A percentile compares a stretch with the other conserved stretches of the same genome.
These are phyloP conservation scores for Hyaena hyaena DNA, from an alignment of 2,113 vertebrate species.

Conservation along the genomic window DNA sequence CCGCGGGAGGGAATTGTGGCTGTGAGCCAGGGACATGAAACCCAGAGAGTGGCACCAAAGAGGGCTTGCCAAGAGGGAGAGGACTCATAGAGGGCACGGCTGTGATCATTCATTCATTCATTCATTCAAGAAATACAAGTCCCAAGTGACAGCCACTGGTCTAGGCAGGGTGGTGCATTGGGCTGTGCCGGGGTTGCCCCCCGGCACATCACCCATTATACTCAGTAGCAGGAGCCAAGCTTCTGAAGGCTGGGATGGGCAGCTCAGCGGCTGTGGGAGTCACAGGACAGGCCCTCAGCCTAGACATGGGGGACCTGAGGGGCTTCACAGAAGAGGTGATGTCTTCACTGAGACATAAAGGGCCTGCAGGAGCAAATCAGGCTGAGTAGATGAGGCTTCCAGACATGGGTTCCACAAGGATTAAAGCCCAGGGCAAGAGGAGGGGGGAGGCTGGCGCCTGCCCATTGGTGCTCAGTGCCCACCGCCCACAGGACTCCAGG, in stretches of 20 bases:
- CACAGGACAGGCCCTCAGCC: background rate
- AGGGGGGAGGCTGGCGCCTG: background rate
- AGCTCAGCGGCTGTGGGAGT: background rate
- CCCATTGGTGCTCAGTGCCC: background rate
- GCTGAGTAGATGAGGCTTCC: background rate
- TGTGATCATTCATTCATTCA: background rate
- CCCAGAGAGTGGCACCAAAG: background rate
- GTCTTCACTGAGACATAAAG: background rate
- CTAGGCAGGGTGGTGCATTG: rapidly evolving
- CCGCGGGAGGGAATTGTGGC: too few species aligned
- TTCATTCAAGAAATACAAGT: background rate
- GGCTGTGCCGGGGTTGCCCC: too few species aligned
- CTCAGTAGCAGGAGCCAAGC: background rate
- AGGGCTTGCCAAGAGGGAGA: too few species aligned
- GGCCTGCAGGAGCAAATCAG: background rate
- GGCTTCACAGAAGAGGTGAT: background rate
- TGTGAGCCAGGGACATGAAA: background rate
- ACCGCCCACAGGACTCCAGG: conserved; percentile 87
- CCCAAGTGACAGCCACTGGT: background rate
- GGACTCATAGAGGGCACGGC: background rate
- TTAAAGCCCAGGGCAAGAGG: background rate
- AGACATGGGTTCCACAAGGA: too few species aligned
- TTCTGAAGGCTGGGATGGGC: background rate
- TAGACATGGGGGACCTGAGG: background rate
- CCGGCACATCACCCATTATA: too few species aligned